Base-by-base conservation (phyloP, 1,140 invertebrate species). In the Pygmarrhopalites habei region DNA sequence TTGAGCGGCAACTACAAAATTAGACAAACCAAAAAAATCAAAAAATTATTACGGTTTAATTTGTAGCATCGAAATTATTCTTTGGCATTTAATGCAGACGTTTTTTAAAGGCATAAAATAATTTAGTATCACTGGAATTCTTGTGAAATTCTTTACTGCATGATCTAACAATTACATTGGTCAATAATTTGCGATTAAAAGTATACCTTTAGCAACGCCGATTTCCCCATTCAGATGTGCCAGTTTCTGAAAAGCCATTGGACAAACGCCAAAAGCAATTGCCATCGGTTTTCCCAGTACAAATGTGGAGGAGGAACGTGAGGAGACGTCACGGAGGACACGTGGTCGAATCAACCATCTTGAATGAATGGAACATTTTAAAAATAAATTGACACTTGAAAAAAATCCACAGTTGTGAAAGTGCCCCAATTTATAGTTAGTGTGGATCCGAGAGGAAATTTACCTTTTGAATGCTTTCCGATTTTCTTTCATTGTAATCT, bases 161-260 rank as follows among this genome's bases (percentile, higher is more conserved):
- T n/a, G n/a, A n/a, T n/a, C n/a, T n/a, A n/a, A n/a, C n/a, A n/a
- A n/a, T n/a, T n/a, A n/a, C n/a, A n/a, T n/a, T n/a, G n/a, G n/a
- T n/a, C n/a, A n/a, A n/a, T n/a, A n/a, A n/a, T n/a, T n/a, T n/a
- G n/a, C n/a, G n/a, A n/a, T n/a, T n/a, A n/a, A n/a, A n/a, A n/a
- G n/a, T 35, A 41, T 29, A 90, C 89, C 89, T 84, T 77, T 86
- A 1, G 82, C 91, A 74, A 83, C 90, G 44, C 86, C 92, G 61
- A 84, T 77, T 80, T 98, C 93, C 10, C 93, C 93, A 52, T 92
- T 86, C 1, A 86, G 82, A 79, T 93, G 86, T 0, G 92, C 90
- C 89, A 97, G 88, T 72, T 82, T 83, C 73, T 96, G 93, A 88
- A 95, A 92, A 0, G 92, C 92, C 2, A 90, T 89, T 1, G 94